A percentile compares a stretch with the other conserved stretches of the same genome.
phyloP scores from a whole-genome alignment of 2,888 invertebrate genomes.

The Lepas anatifera region DNA sequence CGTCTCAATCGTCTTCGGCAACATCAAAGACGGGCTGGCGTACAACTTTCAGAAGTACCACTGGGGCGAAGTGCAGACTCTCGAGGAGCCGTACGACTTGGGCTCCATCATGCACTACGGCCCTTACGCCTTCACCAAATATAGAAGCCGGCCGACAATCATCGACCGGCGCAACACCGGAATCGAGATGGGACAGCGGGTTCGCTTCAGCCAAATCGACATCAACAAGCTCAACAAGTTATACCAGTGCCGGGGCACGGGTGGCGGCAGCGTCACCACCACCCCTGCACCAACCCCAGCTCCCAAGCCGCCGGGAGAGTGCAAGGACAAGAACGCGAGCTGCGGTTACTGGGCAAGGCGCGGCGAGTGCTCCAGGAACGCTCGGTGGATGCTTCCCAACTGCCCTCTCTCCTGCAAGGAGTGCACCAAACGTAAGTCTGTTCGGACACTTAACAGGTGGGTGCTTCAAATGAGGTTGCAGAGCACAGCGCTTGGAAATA shows the following conservation, averaged over 20 bases:
- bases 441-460: neutral
- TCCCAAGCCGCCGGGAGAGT: neutral
- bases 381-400: neutral
- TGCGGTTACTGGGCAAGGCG: neutral
- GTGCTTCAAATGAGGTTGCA: neutral
- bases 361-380: neutral
- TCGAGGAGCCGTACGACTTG: neutral
- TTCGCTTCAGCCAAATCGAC: neutral
- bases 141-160: neutral
- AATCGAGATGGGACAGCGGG: neutral
- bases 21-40: neutral
- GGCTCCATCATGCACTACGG: slow-evolving; percentile 13
- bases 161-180: neutral
- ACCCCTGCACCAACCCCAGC: neutral
- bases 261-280: too few relatives aligned
- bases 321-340: neutral
- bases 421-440: neutral
- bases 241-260: neutral
- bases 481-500: neutral
- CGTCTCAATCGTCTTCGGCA: neutral
- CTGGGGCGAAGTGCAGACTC: neutral
- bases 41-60: slow-evolving; percentile 6
- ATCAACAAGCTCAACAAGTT: neutral
- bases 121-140: neutral
- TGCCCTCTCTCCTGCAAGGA: neutral